phyloP scores from a whole-genome alignment of 2,797 vertebrate species.

The Channa striata region DNA sequence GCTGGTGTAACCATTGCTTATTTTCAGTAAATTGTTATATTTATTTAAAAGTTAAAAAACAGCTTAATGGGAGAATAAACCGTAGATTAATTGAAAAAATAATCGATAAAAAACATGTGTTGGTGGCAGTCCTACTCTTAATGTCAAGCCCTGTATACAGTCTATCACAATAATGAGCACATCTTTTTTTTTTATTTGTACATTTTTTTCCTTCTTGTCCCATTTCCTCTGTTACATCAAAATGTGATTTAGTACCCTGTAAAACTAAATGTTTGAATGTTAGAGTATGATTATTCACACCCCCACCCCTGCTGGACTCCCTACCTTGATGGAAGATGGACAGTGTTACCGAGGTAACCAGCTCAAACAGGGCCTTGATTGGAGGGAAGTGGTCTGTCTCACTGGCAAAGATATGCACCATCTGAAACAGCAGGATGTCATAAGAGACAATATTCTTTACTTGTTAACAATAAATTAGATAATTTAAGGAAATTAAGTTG shows the following conservation, averaged over 20 bases:
- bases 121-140: too few relatives aligned
- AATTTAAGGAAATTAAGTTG: slow-evolving; percentile 8
- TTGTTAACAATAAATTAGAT: slow-evolving; percentile 12
- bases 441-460: slow-evolving; percentile 29
- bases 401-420: slow-evolving; percentile 99
- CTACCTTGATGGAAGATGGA: slow-evolving; percentile 99
- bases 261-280: slow-evolving; percentile 17
- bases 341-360: slow-evolving; percentile 96
- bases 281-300: slow-evolving; percentile 21
- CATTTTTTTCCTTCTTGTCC: too few relatives aligned
- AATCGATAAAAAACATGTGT: too few relatives aligned
- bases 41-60: too few relatives aligned
- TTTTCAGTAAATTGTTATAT: too few relatives aligned
- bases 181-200: too few relatives aligned
- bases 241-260: slow-evolving; percentile 12
- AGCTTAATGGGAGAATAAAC: too few relatives aligned
- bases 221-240: slow-evolving; percentile 2
- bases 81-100: too few relatives aligned
- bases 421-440: slow-evolving; percentile 82
- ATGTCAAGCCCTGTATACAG: too few relatives aligned
- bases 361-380: slow-evolving; percentile 97
- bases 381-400: slow-evolving; percentile 97
- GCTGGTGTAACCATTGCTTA: too few relatives aligned
- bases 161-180: not conserved
- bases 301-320: slow-evolving; percentile 67